Conservation (phyloP, 2,113 vertebrate species). For the Pteruthius melanotis region DNA sequence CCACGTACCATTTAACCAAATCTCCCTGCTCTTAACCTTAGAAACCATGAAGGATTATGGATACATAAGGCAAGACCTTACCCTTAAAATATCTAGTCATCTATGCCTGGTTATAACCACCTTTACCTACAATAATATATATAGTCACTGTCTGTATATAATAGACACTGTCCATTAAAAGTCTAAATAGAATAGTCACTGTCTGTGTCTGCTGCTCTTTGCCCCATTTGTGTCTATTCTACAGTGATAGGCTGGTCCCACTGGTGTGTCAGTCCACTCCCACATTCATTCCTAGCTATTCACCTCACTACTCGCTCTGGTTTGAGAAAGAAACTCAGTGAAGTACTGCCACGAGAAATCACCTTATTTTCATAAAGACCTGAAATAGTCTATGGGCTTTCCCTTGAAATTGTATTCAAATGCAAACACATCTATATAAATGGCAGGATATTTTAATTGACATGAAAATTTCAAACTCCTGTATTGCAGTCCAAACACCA, state of each 20-base stretch:
- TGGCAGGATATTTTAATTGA: not conserved
- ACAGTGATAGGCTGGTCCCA: not conserved
- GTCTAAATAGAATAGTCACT: no score
- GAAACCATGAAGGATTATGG: not conserved
- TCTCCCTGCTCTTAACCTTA: not conserved
- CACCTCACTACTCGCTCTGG: fast-evolving
- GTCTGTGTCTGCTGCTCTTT: not conserved
- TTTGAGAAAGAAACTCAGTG: not conserved
- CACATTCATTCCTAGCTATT: not conserved
- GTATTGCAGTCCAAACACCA: not conserved
- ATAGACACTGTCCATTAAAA: no score
- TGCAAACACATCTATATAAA: not conserved
- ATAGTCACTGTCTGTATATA: not conserved
- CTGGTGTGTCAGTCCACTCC: not conserved
- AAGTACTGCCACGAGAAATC: not conserved
- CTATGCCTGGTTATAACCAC: not conserved
- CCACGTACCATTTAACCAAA: not conserved
- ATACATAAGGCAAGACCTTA: not conserved
- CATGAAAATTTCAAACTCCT: not conserved
- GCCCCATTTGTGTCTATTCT: not conserved
- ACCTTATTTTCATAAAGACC: not conserved
- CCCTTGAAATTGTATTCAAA: not conserved
- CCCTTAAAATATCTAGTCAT: not conserved
- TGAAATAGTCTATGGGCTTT: not conserved
- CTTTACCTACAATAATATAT: not conserved